Percentiles rank a stretch among this genome's conserved stretches.
Conservation (phyloP, 2,113 vertebrate species). For the Plecotus auritus region DNA sequence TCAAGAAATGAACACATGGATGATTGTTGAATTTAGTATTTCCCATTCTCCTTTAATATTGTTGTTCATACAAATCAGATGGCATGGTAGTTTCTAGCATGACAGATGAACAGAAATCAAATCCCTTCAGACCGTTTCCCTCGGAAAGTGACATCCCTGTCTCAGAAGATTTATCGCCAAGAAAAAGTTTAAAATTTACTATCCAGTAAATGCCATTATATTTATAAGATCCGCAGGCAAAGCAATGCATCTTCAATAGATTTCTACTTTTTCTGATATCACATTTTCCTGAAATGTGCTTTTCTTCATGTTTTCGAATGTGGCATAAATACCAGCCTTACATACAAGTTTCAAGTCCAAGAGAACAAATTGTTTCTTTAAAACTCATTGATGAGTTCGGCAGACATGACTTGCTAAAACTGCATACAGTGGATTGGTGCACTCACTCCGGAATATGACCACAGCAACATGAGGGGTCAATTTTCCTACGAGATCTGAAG, state of each 20-base stretch:
- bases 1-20: not conserved
- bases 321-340: not conserved
- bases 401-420: slow-evolving; percentile 37
- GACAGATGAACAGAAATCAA: slow-evolving; percentile 25
- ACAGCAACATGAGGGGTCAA: slow-evolving; percentile 62
- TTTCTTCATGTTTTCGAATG: not conserved
- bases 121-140: not conserved
- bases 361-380: slow-evolving; percentile 32
- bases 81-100: not conserved
- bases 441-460: slow-evolving; percentile 35
- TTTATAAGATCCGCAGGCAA: slow-evolving; percentile 9
- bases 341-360: slow-evolving; percentile 33
- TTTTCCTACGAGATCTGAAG: slow-evolving; percentile 52
- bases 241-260: not conserved
- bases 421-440: slow-evolving; percentile 16
- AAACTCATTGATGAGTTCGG: not conserved
- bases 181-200: slow-evolving; percentile 31
- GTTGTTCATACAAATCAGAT: not conserved
- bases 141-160: not conserved
- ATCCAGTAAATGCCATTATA: not conserved
- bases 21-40: not conserved
- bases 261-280: slow-evolving; percentile 4
- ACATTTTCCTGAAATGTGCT: slow-evolving; percentile 13
- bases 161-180: not conserved
- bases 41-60: not conserved